These are phyloP conservation scores for Amblyornis subalaris DNA, from an alignment of 2,113 vertebrate species.

Conservation along the genomic window DNA sequence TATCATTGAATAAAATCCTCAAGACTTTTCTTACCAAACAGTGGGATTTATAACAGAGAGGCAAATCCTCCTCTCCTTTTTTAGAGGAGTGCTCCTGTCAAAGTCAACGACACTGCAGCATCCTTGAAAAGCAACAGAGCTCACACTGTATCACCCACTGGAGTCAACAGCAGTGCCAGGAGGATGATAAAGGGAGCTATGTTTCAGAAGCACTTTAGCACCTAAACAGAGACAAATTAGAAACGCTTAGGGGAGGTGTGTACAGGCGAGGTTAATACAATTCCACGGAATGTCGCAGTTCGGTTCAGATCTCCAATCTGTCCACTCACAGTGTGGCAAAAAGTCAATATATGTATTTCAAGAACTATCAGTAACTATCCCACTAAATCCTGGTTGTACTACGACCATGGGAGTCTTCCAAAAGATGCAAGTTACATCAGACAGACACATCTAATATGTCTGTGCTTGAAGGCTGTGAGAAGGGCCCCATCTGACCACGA, in stretches of 20 bases:
- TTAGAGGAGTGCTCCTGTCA: background rate
- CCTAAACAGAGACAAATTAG: constrained; percentile 40
- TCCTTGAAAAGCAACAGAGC: constrained; percentile 16
- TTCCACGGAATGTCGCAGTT: background rate
- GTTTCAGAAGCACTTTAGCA: constrained; percentile 11
- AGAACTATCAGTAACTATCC: constrained; percentile 3
- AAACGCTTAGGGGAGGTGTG: background rate
- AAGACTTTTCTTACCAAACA: background rate
- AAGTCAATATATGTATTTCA: constrained; percentile 44
- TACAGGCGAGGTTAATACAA: constrained; percentile 1
- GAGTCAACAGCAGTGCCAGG: background rate
- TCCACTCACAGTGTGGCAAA: background rate
- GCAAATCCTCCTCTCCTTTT: background rate
- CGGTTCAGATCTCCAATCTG: constrained; percentile 6
- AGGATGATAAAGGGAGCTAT: background rate
- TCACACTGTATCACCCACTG: background rate
- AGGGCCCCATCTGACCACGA: constrained; percentile 51
- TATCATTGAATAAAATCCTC: constrained; percentile 6
- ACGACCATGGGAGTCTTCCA: background rate
- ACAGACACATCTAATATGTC: background rate
- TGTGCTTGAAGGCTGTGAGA: background rate
- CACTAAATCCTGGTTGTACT: background rate
- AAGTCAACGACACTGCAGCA: background rate
- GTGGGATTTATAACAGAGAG: background rate
- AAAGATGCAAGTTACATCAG: background rate